Conservation (phyloP, 2,113 vertebrate genomes). For the Halichoerus grypus region DNA sequence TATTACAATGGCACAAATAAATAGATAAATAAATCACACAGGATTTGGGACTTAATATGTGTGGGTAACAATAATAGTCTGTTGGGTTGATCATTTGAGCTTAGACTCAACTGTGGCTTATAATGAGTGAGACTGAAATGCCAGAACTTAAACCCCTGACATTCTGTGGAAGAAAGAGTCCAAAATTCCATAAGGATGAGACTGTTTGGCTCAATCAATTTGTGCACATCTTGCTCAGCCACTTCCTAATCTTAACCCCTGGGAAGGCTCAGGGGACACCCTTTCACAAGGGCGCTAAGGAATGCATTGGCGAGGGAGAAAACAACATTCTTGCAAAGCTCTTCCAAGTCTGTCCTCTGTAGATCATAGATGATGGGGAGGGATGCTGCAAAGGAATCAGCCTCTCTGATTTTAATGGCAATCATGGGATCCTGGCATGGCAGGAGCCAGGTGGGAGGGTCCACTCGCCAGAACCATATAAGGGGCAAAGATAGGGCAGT, state of each 20-base stretch:
- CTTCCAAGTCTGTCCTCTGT: neutral
- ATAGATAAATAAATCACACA: neutral
- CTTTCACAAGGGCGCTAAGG: neutral
- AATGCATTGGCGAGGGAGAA: neutral
- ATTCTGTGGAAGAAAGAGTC: neutral
- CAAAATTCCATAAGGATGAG: neutral
- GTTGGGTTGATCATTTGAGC: neutral
- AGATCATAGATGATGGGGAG: neutral
- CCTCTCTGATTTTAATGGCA: neutral
- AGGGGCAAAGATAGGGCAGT: neutral
- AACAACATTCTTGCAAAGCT: neutral
- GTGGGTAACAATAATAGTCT: neutral
- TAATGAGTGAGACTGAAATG: neutral
- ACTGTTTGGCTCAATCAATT: neutral
- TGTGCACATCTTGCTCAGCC: neutral
- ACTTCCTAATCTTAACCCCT: neutral
- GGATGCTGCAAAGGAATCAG: neutral
- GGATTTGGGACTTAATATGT: neutral
- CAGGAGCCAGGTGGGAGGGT: neutral
- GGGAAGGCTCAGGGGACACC: neutral
- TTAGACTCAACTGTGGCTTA: neutral
- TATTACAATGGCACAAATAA: neutral
- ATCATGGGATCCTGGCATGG: neutral
- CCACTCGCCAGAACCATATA: neutral
- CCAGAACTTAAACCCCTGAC: slow-evolving; percentile 5